These are phyloP conservation scores for Neodiprion lecontei DNA, from an alignment of 1,140 invertebrate genomes.

Conservation along the genomic window DNA sequence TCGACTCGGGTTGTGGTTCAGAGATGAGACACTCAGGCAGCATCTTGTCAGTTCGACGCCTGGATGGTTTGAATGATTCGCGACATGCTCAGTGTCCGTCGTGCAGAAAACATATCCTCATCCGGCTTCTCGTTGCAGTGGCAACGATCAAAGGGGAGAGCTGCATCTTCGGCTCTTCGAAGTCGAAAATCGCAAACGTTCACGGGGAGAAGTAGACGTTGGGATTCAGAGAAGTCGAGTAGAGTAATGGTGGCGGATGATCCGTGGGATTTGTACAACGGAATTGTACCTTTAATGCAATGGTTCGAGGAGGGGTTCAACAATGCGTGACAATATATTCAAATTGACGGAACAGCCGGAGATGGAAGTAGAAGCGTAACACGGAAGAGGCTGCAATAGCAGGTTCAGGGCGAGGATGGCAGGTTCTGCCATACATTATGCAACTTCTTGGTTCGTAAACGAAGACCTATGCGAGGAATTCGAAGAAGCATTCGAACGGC, in stretches of 20 bases:
- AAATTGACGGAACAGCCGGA: background rate
- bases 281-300: background rate
- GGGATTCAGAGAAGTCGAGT: background rate
- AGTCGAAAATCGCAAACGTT: too few species aligned
- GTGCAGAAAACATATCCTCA: too few species aligned
- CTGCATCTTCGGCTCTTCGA: too few species aligned
- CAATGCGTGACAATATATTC: constrained; percentile 3
- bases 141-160: too few species aligned
- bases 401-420: background rate
- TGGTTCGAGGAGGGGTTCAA: background rate
- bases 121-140: too few species aligned
- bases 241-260: background rate
- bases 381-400: background rate
- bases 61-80: background rate
- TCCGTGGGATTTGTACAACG: background rate
- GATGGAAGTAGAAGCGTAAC: background rate
- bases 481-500: background rate
- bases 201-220: too few species aligned
- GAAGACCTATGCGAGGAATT: constrained; percentile 45
- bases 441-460: constrained; percentile 58
- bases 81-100: too few species aligned
- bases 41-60: background rate
- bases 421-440: constrained; percentile 54
- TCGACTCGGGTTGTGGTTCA: too few species aligned
- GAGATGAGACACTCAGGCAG: background rate